phyloP scores from a whole-genome alignment of 2,888 invertebrate genomes.

The Tribolium freemani region DNA sequence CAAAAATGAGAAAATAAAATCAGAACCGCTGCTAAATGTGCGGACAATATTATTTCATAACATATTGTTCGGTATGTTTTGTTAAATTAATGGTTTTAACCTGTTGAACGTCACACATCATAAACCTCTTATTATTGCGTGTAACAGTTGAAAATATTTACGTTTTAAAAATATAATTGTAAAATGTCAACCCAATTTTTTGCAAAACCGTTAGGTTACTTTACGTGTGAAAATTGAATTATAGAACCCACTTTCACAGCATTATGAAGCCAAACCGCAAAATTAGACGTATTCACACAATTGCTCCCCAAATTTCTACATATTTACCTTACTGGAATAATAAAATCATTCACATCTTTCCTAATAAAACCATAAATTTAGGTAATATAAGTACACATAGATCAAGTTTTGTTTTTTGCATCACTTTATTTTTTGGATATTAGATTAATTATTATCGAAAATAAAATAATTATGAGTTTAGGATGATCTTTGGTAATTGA shows the following conservation, averaged over 20 bases:
- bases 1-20: slow-evolving; percentile 40
- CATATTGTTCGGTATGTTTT: slow-evolving; percentile 34
- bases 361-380: background rate
- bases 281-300: slow-evolving; percentile 14
- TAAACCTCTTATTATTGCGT: slow-evolving; percentile 18
- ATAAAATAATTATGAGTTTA: too few species aligned
- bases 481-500: too few species aligned
- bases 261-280: background rate
- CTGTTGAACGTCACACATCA: slow-evolving; percentile 38
- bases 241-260: too few species aligned
- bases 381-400: background rate
- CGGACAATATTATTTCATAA: slow-evolving; percentile 33
- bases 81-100: slow-evolving; percentile 42
- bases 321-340: background rate
- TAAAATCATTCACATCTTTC: background rate
- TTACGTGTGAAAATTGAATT: too few species aligned
- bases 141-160: slow-evolving; percentile 8
- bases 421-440: too few species aligned
- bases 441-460: too few species aligned
- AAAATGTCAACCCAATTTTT: too few species aligned
- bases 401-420: too few species aligned
- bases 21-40: slow-evolving; percentile 23
- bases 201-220: too few species aligned
- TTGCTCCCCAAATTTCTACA: slow-evolving; percentile 1
- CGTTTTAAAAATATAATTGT: too few species aligned